These are phyloP conservation scores for Ypsolopha scabrella DNA, from an alignment of 2,888 invertebrate species.

Conservation along the genomic window DNA sequence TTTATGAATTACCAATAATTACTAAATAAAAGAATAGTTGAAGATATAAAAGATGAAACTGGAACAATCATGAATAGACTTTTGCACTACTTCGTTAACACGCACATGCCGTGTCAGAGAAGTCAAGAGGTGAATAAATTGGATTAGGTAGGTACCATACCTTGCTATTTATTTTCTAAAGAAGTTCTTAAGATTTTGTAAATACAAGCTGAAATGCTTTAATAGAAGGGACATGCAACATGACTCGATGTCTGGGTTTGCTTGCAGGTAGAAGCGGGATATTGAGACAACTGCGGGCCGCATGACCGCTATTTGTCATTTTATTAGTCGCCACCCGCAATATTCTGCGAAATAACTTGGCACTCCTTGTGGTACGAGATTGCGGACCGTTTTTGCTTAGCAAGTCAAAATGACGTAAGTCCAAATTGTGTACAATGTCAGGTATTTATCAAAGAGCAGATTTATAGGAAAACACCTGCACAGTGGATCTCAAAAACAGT, in stretches of 20 bases:
- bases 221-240: too few species aligned
- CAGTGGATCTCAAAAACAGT: too few species aligned
- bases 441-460: too few species aligned
- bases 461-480: too few species aligned
- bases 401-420: too few species aligned
- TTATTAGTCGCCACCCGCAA: slow-evolving; percentile 60
- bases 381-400: slow-evolving; percentile 45
- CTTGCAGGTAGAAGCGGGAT: slow-evolving; percentile 9
- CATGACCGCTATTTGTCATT: slow-evolving; percentile 57
- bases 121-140: slow-evolving; percentile 11
- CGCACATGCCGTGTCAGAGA: not conserved
- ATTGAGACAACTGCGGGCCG: slow-evolving; percentile 27
- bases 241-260: too few species aligned
- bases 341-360: slow-evolving; percentile 58
- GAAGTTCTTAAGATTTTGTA: too few species aligned
- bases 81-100: not conserved
- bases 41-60: too few species aligned
- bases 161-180: too few species aligned
- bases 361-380: slow-evolving; percentile 41
- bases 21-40: not conserved
- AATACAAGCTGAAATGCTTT: too few species aligned
- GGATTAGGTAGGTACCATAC: slow-evolving; percentile 23
- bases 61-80: not conserved
- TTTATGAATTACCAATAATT: not conserved
- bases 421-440: too few species aligned